These are phyloP conservation scores for Drosophila mauritiana DNA, from an alignment of 1,140 invertebrate genomes.

Conservation along the genomic window DNA sequence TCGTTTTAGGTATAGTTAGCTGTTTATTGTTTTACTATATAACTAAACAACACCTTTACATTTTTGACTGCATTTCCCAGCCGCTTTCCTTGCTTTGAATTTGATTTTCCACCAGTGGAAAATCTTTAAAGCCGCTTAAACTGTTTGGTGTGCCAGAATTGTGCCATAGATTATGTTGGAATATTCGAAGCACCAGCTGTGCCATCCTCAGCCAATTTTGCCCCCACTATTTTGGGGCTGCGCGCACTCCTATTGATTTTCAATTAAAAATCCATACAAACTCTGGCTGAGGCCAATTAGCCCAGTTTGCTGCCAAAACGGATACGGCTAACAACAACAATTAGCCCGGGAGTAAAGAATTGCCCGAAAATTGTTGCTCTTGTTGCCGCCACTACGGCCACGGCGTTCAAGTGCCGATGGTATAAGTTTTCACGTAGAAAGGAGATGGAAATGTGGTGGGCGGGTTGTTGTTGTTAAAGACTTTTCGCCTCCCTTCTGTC, in stretches of 20 bases:
- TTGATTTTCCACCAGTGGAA: not conserved
- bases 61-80: not conserved
- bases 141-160: conserved; percentile 32
- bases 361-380: conserved; percentile 38
- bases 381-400: conserved; percentile 11
- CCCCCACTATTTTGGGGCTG: conserved; percentile 11
- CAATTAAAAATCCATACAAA: conserved; percentile 80
- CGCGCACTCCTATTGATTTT: conserved; percentile 69
- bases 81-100: no score
- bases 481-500: conserved; percentile 21
- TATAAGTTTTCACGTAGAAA: conserved; percentile 22
- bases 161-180: conserved; percentile 46
- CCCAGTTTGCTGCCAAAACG: conserved; percentile 69
- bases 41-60: no score
- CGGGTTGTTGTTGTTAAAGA: conserved; percentile 25
- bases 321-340: conserved; percentile 75
- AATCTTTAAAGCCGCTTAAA: conserved; percentile 20
- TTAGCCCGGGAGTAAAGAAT: conserved; percentile 45
- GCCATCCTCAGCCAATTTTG: conserved; percentile 12
- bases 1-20: no score
- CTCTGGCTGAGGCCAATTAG: conserved; percentile 66
- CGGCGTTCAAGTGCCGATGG: conserved; percentile 34
- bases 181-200: conserved; percentile 31
- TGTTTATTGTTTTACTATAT: no score
- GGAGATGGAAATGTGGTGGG: not conserved